These are phyloP conservation scores for Dryobota labecula DNA, from an alignment of 2,888 invertebrate genomes.

Conservation along the genomic window DNA sequence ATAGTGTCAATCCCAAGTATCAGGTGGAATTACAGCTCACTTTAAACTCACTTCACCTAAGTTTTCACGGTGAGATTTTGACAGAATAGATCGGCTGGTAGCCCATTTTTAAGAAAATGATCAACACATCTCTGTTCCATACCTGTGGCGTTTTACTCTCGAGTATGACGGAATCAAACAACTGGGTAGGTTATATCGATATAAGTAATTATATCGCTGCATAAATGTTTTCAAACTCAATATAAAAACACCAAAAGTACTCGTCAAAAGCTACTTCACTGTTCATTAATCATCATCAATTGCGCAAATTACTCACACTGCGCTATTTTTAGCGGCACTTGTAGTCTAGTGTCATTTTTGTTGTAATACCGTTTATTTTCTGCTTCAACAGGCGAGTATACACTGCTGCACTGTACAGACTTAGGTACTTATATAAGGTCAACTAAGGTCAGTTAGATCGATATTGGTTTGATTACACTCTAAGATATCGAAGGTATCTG, in stretches of 20 bases:
- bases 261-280: constrained; percentile 33
- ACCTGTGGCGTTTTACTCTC: no score
- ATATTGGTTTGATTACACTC: constrained; percentile 4
- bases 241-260: constrained; percentile 16
- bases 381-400: constrained; percentile 7
- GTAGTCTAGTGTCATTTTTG: constrained; percentile 27
- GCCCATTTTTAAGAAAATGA: no score
- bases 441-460: constrained; percentile 10
- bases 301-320: constrained; percentile 28
- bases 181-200: no score
- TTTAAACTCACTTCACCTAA: no score
- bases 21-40: no score
- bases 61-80: no score
- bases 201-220: background rate
- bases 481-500: background rate
- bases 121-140: no score
- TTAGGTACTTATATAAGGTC: constrained; percentile 7
- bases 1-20: no score
- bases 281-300: constrained; percentile 52
- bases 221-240: constrained; percentile 6
- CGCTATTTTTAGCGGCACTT: constrained; percentile 44
- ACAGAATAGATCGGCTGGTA: no score
- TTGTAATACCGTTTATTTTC: constrained; percentile 27
- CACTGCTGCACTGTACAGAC: background rate
- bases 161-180: no score